Conservation (phyloP, 2,113 vertebrate species). For the Alces alces region DNA sequence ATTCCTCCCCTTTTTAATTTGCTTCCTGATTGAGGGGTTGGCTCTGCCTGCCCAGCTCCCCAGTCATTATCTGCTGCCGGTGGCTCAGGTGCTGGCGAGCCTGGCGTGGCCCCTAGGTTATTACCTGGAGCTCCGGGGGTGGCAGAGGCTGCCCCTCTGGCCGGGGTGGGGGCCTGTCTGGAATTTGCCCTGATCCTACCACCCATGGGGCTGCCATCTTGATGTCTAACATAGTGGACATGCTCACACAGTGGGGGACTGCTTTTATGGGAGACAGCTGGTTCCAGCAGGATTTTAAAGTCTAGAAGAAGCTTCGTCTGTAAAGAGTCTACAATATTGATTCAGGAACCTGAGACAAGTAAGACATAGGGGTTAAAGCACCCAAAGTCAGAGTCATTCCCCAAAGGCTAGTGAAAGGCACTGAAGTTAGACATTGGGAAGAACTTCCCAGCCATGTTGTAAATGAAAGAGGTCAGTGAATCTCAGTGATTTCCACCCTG, state of each 20-base stretch:
- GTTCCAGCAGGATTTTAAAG: neutral
- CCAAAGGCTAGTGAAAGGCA: neutral
- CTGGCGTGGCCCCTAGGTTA: conserved; percentile 73
- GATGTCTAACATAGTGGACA: neutral
- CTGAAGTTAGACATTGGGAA: neutral
- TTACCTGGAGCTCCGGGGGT: conserved; percentile 73
- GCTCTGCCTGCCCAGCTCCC: conserved; percentile 71
- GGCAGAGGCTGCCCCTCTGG: conserved; percentile 69
- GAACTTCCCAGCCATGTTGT: neutral
- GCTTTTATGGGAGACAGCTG: neutral
- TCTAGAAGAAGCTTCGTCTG: neutral
- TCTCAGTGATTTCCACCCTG: neutral
- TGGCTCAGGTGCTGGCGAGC: conserved; percentile 76
- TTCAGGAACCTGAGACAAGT: neutral
- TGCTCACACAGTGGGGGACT: neutral
- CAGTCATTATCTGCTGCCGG: conserved; percentile 75
- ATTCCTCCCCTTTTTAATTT: conserved; percentile 77
- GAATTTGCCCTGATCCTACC: conserved; percentile 50
- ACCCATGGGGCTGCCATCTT: conserved; percentile 47
- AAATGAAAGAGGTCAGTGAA: neutral
- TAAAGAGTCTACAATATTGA: neutral
- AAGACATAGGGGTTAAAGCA: neutral
- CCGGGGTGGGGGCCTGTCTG: conserved; percentile 69
- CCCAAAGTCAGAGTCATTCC: neutral
- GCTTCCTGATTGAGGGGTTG: conserved; percentile 78